Percentiles rank a stretch among this genome's conserved stretches.
Conservation (phyloP, 2,797 vertebrate species). For the Cichlasoma orientale region DNA sequence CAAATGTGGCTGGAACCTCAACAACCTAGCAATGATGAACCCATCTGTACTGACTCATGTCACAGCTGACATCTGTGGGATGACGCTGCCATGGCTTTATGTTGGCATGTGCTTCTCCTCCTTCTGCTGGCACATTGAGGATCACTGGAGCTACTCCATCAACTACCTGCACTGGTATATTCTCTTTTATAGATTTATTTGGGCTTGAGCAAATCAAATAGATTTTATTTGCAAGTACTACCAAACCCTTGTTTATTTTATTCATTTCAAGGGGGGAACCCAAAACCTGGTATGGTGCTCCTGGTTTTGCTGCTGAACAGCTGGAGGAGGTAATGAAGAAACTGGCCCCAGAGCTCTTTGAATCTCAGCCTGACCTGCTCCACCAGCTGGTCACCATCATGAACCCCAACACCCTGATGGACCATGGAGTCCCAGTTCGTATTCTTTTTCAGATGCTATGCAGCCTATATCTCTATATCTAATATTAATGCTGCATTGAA, state of each 20-base stretch:
- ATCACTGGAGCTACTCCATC: slow-evolving; percentile 99
- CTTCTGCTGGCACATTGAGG: slow-evolving; percentile 99
- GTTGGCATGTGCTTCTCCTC: slow-evolving; percentile 99
- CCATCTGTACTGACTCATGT: slow-evolving; percentile 96
- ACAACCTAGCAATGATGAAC: slow-evolving; percentile 98
- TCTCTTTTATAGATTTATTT: neutral
- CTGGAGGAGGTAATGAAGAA: slow-evolving; percentile 98
- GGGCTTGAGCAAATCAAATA: neutral
- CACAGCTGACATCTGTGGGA: slow-evolving; percentile 97
- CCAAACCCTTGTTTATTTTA: neutral
- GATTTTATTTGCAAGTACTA: neutral
- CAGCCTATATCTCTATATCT: neutral
- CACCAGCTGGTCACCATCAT: slow-evolving; percentile 97
- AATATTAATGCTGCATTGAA: neutral
- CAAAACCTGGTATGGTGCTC: slow-evolving; percentile 98
- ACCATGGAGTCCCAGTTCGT: slow-evolving; percentile 91
- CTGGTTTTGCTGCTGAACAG: slow-evolving; percentile 94
- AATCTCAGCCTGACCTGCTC: slow-evolving; percentile 92
- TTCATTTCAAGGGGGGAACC: slow-evolving; percentile 91
- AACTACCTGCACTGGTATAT: slow-evolving; percentile 95
- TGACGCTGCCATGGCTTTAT: slow-evolving; percentile 98
- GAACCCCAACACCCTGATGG: slow-evolving; percentile 97
- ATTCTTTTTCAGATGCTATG: neutral
- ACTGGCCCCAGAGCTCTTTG: slow-evolving; percentile 94
- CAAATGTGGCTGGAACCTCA: slow-evolving; percentile 95